phyloP scores from a whole-genome alignment of 2,113 vertebrate genomes.

The Gulo gulo region DNA sequence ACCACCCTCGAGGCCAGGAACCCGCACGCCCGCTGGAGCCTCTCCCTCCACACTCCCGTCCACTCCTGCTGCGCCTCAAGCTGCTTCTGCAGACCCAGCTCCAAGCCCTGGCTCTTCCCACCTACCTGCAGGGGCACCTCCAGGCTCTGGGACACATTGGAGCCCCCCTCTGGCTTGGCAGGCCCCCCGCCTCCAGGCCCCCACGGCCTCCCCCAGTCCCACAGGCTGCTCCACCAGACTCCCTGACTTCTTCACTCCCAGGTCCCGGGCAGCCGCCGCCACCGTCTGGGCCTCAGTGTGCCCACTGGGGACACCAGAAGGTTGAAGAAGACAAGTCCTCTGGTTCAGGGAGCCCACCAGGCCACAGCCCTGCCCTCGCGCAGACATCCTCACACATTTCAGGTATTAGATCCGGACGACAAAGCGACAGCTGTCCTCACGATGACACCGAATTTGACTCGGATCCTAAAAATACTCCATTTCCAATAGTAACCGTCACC shows the following conservation, averaged over 20 bases:
- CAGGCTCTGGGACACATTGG: not conserved
- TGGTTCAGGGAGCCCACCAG: not conserved
- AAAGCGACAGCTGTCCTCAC: not conserved
- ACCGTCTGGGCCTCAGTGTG: not conserved
- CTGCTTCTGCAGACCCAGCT: too few species aligned
- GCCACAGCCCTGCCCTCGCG: not conserved
- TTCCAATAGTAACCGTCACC: not conserved
- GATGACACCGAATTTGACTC: not conserved
- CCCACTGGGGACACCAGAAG: not conserved
- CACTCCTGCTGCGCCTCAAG: rapidly evolving
- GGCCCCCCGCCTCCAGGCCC: rapidly evolving
- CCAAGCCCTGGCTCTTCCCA: not conserved
- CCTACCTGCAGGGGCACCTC: rapidly evolving
- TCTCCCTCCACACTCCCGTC: too few species aligned
- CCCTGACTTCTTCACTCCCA: not conserved
- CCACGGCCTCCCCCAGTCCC: rapidly evolving
- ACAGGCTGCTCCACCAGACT: rapidly evolving
- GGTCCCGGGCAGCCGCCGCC: not conserved
- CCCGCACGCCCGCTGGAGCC: rapidly evolving
- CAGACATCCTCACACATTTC: not conserved
- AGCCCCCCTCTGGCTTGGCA: not conserved
- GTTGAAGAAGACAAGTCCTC: not conserved
- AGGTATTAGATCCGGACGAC: not conserved
- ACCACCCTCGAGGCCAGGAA: not conserved
- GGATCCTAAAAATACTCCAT: too few species aligned